phyloP scores from a whole-genome alignment of 2,888 invertebrate genomes.

The Eristalis pertinax region DNA sequence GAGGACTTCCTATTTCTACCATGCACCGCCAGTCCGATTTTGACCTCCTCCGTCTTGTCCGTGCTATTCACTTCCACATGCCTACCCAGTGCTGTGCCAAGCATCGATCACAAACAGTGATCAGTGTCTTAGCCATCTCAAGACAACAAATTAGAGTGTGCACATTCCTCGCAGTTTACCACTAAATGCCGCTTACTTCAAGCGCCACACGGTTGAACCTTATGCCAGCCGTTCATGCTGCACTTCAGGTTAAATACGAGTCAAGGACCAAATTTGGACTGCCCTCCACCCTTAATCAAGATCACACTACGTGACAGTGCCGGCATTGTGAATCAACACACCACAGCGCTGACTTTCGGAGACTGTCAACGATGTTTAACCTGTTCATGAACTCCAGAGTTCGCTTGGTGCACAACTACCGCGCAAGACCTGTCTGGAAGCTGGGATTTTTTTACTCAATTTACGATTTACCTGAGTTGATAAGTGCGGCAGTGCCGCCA shows the following conservation, averaged over 20 bases:
- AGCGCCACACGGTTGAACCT: not conserved
- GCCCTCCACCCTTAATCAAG: conserved; percentile 45
- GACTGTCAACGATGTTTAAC: conserved; percentile 63
- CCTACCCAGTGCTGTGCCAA: too few species aligned
- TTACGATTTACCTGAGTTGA: conserved; percentile 66
- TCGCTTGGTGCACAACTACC: conserved; percentile 26
- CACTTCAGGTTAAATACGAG: not conserved
- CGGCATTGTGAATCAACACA: not conserved
- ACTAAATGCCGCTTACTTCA: not conserved
- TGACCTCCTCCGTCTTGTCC: too few species aligned
- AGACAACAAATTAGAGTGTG: too few species aligned
- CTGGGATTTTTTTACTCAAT: conserved; percentile 56
- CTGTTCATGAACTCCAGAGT: conserved; percentile 65
- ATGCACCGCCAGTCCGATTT: too few species aligned
- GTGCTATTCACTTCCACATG: too few species aligned
- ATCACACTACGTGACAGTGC: conserved; percentile 39
- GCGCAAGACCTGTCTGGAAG: conserved; percentile 67
- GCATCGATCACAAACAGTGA: too few species aligned
- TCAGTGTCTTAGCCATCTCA: too few species aligned
- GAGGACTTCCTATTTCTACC: too few species aligned
- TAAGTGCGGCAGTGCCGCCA: conserved; percentile 54
- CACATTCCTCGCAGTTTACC: not conserved
- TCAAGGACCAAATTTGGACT: not conserved
- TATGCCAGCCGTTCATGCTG: not conserved
- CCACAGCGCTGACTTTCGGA: conserved; percentile 34